Conservation (phyloP, 2,797 vertebrate genomes). For the Coccyzus lansbergi region DNA sequence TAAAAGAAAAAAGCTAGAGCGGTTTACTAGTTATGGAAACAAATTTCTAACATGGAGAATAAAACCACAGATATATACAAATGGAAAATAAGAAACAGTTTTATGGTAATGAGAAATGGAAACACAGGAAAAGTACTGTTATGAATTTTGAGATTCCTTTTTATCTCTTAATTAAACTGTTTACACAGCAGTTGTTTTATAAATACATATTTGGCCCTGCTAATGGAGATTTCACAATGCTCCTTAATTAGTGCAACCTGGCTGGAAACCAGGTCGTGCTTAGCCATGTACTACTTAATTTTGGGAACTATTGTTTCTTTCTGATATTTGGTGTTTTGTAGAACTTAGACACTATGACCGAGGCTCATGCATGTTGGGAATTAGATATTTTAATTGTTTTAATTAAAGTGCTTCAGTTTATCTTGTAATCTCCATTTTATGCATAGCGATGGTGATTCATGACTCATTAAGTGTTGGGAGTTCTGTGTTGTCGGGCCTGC, state of each 20-base stretch:
- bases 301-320: neutral
- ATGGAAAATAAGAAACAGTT: neutral
- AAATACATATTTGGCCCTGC: slow-evolving; percentile 3
- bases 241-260: neutral
- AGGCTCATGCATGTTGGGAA: neutral
- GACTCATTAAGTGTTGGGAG: neutral
- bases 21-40: neutral
- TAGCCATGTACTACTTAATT: neutral
- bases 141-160: neutral
- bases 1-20: neutral
- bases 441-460: neutral
- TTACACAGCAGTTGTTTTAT: neutral
- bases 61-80: slow-evolving; percentile 3
- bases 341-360: neutral
- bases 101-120: neutral
- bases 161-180: neutral
- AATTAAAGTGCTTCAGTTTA: neutral
- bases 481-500: neutral
- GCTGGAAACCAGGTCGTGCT: neutral
- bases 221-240: slow-evolving; percentile 1
- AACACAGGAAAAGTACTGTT: neutral
- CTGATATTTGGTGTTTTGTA: neutral
- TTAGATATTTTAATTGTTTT: neutral
- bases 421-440: neutral
- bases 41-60: neutral